Evolutionary conservation across 2,113 vertebrate genomes (phyloP).

Genomic region (Caloenas nicobarica): DNA sequence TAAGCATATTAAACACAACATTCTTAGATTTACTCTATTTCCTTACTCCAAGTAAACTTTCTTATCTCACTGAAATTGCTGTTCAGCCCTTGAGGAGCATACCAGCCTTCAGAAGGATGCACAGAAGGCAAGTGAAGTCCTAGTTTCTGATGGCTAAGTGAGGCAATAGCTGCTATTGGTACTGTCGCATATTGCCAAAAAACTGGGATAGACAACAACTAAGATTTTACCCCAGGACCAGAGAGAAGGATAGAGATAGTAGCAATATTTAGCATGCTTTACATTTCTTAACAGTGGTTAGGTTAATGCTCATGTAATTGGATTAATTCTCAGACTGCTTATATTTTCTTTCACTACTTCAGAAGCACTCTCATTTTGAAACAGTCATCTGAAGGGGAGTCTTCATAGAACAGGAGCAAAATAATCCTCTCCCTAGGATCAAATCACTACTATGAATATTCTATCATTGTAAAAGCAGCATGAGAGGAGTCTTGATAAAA

Average conservation of each 20-base stretch:
- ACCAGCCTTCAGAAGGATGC: background rate
- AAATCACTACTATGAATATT: background rate
- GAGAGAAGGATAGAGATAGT: background rate
- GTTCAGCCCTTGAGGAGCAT: background rate
- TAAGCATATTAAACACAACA: background rate
- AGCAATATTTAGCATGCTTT: background rate
- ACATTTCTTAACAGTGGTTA: background rate
- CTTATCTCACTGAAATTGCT: background rate
- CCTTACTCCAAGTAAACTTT: background rate
- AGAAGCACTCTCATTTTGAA: background rate
- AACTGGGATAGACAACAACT: background rate
- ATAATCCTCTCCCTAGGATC: background rate
- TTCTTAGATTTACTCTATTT: background rate
- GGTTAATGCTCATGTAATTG: background rate
- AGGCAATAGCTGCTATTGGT: background rate
- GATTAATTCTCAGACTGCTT: background rate
- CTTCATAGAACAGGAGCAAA: background rate
- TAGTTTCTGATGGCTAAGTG: background rate
- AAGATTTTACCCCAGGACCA: background rate
- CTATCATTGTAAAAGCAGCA: background rate
- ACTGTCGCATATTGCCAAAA: background rate
- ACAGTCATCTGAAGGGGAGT: background rate
- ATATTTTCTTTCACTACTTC: background rate
- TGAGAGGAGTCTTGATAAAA: background rate
- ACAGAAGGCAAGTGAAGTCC: background rate